phyloP scores from a whole-genome alignment of 2,888 invertebrate species.

The Carterocephalus palaemon region DNA sequence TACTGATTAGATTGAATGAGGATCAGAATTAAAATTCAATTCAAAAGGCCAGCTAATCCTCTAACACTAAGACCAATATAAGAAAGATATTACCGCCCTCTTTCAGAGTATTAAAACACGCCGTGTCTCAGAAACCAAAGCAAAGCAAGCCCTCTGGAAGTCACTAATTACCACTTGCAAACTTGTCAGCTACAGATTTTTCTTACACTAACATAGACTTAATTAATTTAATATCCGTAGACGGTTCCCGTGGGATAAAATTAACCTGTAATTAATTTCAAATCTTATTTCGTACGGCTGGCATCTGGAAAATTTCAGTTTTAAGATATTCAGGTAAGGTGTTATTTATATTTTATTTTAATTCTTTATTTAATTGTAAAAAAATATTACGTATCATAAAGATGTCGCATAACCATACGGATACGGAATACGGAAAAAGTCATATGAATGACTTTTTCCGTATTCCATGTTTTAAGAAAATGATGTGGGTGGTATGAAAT shows the following conservation, averaged over 20 bases:
- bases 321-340: background rate
- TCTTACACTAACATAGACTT: slow-evolving; percentile 26
- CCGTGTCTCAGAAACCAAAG: background rate
- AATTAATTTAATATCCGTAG: slow-evolving; percentile 36
- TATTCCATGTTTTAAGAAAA: too few species aligned
- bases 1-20: too few species aligned
- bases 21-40: too few species aligned
- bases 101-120: too few species aligned
- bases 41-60: too few species aligned
- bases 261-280: slow-evolving; percentile 22
- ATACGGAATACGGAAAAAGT: too few species aligned
- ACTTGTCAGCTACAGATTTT: slow-evolving; percentile 39
- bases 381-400: too few species aligned
- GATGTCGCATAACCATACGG: too few species aligned
- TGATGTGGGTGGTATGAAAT: too few species aligned
- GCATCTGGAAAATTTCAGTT: background rate
- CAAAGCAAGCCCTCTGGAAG: slow-evolving; percentile 9
- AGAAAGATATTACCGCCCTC: too few species aligned
- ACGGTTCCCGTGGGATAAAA: slow-evolving; percentile 10
- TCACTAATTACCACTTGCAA: slow-evolving; percentile 34
- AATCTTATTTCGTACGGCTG: slow-evolving; percentile 7
- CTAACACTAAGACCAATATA: too few species aligned
- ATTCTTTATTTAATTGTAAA: slow-evolving; percentile 1
- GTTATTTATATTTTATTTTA: background rate
- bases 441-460: too few species aligned